A percentile compares a stretch with the other conserved stretches of the same genome.
These are phyloP conservation scores for Drosophila longiperda DNA, from an alignment of 2,888 invertebrate genomes.

Conservation along the genomic window DNA sequence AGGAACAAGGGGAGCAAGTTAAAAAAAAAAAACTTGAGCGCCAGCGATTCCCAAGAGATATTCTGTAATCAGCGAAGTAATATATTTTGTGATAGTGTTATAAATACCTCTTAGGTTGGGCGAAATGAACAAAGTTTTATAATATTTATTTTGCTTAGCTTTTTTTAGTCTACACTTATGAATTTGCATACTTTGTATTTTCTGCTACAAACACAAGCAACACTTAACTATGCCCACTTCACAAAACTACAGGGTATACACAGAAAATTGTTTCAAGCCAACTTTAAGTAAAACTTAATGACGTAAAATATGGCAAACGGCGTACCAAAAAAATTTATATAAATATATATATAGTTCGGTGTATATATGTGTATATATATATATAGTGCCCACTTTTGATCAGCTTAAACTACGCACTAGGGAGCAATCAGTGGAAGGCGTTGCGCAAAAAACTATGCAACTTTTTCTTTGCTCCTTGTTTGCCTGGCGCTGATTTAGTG, in stretches of 20 bases:
- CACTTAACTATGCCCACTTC: not conserved
- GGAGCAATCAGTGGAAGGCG: slow-evolving; percentile 65
- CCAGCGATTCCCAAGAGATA: not conserved
- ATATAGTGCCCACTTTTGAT: slow-evolving; percentile 73
- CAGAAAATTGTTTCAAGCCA: slow-evolving; percentile 44
- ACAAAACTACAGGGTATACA: slow-evolving; percentile 11
- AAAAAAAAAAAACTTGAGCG: not conserved
- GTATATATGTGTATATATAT: slow-evolving; percentile 12
- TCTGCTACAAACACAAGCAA: not conserved
- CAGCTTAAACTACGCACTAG: slow-evolving; percentile 76
- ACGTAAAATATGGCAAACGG: slow-evolving; percentile 71
- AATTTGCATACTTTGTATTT: not conserved
- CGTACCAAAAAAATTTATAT: not conserved
- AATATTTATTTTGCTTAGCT: not conserved
- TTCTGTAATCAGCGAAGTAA: not conserved
- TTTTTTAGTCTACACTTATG: too few species aligned
- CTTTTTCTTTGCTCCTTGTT: slow-evolving; percentile 40
- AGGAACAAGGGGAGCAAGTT: slow-evolving; percentile 1
- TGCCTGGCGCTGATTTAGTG: slow-evolving; percentile 76
- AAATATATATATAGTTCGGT: not conserved
- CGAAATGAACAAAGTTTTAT: not conserved
- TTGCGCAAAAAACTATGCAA: slow-evolving; percentile 55
- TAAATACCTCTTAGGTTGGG: not conserved
- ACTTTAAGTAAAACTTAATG: slow-evolving; percentile 69
- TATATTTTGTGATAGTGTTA: not conserved